Evolutionary conservation across 2,113 vertebrate species (phyloP), one percentile per base, ranked within the genome.

Genomic region (Carlito syrichta): DNA sequence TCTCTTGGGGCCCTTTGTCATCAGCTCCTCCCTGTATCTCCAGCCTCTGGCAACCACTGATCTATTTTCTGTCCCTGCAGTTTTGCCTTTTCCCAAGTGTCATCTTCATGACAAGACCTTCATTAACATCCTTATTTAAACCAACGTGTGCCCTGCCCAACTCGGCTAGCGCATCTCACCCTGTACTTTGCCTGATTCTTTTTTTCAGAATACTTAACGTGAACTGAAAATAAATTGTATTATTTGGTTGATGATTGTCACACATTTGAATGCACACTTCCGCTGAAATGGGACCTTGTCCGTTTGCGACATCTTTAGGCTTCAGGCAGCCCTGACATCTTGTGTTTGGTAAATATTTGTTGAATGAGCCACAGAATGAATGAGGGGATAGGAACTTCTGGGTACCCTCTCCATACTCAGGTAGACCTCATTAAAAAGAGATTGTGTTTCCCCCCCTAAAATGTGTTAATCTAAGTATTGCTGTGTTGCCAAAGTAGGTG

Each of bases 11-110:
- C 50, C 45, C n/a, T 77, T 40, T 27, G 35, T 86, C 52, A 38
- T 86, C 77, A 94, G 4, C 27, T 45, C 45, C n/a, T 86, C n/a
- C 89, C 32, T 58, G 78, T n/a, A 1, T 27, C 74, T 63, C 38
- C 93, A 84, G 76, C 52, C 88, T 92, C 83, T 93, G 74, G 83
- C 38, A 97, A 62, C 69, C 68, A 73, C 52, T 23, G 22, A 35
- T 58, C 35, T 71, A 20, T 89, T 92, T 96, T 93, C 54, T 62
- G 9, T 56, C 73, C 60, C 91, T 83, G 27, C 16, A 9, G 77
- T 45, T 94, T 89, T 40, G 19, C 2, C 60, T 93, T 93, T 66
- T 71, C 60, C 45, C 73, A 32, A 3, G 19, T 10, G 94, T 54
- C 82, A 20, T 20, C 10, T 73, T 82, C 48, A 69, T 69, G 27